Evolutionary conservation across 2,797 vertebrate species (phyloP), one percentile per base, ranked within the genome.

Genomic region (Fistularia tabacaria): DNA sequence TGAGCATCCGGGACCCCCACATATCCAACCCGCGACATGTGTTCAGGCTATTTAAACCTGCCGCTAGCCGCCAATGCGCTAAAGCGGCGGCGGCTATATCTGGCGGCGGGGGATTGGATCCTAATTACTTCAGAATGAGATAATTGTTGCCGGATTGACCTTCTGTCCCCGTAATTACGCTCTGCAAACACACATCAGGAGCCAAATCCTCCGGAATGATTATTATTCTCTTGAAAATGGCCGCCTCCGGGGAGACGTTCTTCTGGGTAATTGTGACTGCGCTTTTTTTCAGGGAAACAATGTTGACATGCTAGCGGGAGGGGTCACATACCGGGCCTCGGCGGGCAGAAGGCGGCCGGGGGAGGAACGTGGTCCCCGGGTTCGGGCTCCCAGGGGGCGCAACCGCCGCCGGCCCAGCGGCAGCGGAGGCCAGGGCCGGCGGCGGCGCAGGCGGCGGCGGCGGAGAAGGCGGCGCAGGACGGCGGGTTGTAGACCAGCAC

Each of bases 401-500:
- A 99, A 53, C 83, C 93, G 38, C 87, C 91, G 70, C 85, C 90
- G 86, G 88, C 92, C 97, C 97, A 99, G 62, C 94, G 59, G 79
- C 97, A 99, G 60, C 94, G 94, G 71, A 99, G 92, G 7, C 95
- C 96, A 0, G 94, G 95, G 8, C 94, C 94, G 0, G 95, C 95
- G 0, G 82, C 90, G 74, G 90, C 88, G 63, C 97, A 99, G 0
- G 87, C 80, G 10, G 93, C 92, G 85, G 94, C 92, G 42, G 91
- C 85, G 78, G 76, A 77, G 79, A 98, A 98, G 10, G 96, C 97
- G 80, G 92, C 93, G 81, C 97, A 99, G 84, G 93, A 97, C 44
- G 95, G 94, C 47, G 96, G 97, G 54, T 94, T 93, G 76, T 99
- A 99, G 14, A 97, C 94, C 10, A 99, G 92, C 57, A 98, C 93